Conservation (phyloP, 2,888 invertebrate genomes). For the Steinernema scapterisci region DNA sequence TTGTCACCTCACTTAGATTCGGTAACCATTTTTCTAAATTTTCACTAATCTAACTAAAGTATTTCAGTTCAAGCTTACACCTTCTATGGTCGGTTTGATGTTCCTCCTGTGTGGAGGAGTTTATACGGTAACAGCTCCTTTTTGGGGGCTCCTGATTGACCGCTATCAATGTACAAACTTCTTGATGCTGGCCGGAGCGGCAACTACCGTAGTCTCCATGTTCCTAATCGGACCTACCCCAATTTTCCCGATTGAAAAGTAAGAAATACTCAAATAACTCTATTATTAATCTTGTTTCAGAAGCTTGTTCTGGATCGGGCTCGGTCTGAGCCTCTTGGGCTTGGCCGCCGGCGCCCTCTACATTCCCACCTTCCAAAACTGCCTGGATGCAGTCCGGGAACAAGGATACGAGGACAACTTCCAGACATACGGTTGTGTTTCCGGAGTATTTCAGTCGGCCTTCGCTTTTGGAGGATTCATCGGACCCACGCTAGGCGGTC, state of each 20-base stretch:
- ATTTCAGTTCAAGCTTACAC: conserved; percentile 62
- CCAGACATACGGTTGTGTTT: conserved; percentile 85
- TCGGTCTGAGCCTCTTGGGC: conserved; percentile 78
- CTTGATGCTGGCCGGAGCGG: conserved; percentile 64
- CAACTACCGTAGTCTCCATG: conserved; percentile 62
- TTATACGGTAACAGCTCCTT: conserved; percentile 60
- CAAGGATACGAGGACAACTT: conserved; percentile 79
- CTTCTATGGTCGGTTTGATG: conserved; percentile 65
- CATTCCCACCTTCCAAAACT: conserved; percentile 84
- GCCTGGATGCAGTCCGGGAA: conserved; percentile 78
- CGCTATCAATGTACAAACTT: conserved; percentile 52
- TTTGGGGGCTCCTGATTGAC: conserved; percentile 66
- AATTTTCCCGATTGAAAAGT: conserved; percentile 57
- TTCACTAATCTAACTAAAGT: not conserved
- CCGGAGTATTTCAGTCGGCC: conserved; percentile 87
- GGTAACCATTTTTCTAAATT: conserved; percentile 39
- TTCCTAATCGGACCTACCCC: conserved; percentile 67
- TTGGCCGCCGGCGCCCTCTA: conserved; percentile 80
- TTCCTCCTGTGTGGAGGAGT: conserved; percentile 66
- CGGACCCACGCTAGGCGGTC: conserved; percentile 66
- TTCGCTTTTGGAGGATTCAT: conserved; percentile 82
- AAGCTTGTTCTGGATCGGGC: conserved; percentile 72
- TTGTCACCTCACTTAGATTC: conserved; percentile 80
- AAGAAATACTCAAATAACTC: not conserved
- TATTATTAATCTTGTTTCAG: conserved; percentile 42